A percentile compares a stretch with the other conserved stretches of the same genome.
These are phyloP conservation scores for Myanophis thanlyinensis DNA, from an alignment of 2,113 vertebrate species.

Conservation along the genomic window DNA sequence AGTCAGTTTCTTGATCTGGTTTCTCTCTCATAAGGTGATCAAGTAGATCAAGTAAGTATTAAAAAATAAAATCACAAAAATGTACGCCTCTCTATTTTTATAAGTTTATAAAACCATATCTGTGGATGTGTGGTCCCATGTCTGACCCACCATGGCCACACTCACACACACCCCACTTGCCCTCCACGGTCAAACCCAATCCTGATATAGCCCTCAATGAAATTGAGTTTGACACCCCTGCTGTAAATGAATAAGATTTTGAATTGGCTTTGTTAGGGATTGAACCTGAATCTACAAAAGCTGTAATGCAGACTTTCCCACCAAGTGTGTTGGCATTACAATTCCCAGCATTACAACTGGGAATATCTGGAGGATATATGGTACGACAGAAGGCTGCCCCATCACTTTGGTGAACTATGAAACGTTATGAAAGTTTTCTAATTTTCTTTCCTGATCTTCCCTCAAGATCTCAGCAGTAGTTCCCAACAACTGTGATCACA, in stretches of 20 bases:
- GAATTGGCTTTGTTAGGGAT: background rate
- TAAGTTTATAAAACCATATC: no score
- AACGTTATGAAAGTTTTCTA: constrained; percentile 10
- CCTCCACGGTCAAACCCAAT: no score
- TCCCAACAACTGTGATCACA: constrained; percentile 44
- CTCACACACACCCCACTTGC: no score
- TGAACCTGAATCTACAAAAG: background rate
- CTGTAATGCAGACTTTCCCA: background rate
- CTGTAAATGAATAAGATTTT: background rate
- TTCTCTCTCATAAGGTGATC: no score
- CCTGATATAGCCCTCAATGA: no score
- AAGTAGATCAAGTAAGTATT: no score
- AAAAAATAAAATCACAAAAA: no score
- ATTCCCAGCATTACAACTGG: background rate
- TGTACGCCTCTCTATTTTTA: no score
- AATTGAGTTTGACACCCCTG: no score
- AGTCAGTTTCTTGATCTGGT: no score
- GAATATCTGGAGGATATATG: background rate
- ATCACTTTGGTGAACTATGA: constrained; percentile 17
- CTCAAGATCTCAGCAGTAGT: constrained; percentile 41
- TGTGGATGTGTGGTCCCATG: no score
- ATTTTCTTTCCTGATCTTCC: background rate
- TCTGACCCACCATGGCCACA: no score
- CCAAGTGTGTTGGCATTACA: background rate
- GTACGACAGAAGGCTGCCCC: background rate